Percentiles rank a stretch among this genome's conserved stretches.
phyloP scores from a whole-genome alignment of 2,797 vertebrate species.

The Sebastes kiyomatsui region DNA sequence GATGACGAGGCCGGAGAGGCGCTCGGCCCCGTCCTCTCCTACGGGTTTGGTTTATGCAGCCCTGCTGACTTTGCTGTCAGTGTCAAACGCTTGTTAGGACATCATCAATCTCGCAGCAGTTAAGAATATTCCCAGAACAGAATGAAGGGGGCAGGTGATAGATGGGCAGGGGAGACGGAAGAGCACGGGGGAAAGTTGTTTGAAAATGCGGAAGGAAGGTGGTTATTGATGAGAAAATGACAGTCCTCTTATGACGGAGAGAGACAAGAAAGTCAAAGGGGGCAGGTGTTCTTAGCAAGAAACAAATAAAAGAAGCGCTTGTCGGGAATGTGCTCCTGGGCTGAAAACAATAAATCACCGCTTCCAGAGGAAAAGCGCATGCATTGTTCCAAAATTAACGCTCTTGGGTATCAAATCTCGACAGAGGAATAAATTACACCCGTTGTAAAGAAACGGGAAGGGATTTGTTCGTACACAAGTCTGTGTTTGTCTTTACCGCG shows the following conservation, averaged over 20 bases:
- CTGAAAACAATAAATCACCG: conserved; percentile 59
- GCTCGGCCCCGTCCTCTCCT: conserved; percentile 70
- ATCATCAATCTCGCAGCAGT: conserved; percentile 83
- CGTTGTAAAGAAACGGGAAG: conserved; percentile 56
- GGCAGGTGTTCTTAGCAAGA: background rate
- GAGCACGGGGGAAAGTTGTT: conserved; percentile 23
- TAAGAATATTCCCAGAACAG: conserved; percentile 82
- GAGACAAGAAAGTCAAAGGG: conserved; percentile 12
- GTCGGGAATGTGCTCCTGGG: conserved; percentile 45
- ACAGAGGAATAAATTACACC: conserved; percentile 71
- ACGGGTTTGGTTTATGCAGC: conserved; percentile 81
- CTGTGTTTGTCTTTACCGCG: conserved; percentile 68
- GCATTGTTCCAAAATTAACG: conserved; percentile 69
- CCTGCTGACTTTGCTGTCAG: conserved; percentile 86
- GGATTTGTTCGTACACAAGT: conserved; percentile 73
- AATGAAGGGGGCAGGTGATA: conserved; percentile 82
- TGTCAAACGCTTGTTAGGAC: conserved; percentile 88
- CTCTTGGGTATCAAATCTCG: conserved; percentile 58
- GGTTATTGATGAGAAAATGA: conserved; percentile 19
- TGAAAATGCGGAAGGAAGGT: conserved; percentile 11
- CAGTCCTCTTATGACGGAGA: background rate
- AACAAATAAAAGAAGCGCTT: conserved; percentile 23
- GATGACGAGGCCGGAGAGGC: conserved; percentile 77
- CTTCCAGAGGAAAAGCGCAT: conserved; percentile 43
- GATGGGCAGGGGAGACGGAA: conserved; percentile 25